A percentile compares a stretch with the other conserved stretches of the same genome.
phyloP scores from a whole-genome alignment of 2,113 vertebrate genomes.

The Phylloscopus trochiloides region DNA sequence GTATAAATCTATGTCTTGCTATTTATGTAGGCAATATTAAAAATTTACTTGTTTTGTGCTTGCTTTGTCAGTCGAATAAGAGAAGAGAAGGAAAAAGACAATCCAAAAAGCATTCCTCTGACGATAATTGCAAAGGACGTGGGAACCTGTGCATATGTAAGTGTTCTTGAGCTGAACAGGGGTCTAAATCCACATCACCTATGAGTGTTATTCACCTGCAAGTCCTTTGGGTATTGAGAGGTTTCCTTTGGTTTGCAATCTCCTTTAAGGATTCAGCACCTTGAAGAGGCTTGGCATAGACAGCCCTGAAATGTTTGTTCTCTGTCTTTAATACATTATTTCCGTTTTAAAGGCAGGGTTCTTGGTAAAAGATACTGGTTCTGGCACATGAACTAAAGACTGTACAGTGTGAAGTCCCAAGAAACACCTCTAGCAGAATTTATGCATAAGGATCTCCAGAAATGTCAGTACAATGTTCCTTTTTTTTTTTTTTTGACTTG shows the following conservation, averaged over 20 bases:
- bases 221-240: neutral
- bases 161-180: slow-evolving; percentile 56
- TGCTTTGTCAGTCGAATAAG: slow-evolving; percentile 82
- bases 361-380: neutral
- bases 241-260: neutral
- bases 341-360: neutral
- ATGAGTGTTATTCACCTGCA: neutral
- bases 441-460: neutral
- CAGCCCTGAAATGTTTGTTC: neutral
- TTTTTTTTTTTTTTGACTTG: neutral
- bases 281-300: neutral
- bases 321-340: neutral
- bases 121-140: slow-evolving; percentile 92
- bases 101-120: slow-evolving; percentile 90
- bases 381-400: neutral
- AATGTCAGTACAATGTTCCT: neutral
- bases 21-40: neutral
- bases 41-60: slow-evolving; percentile 30
- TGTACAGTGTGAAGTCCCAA: neutral
- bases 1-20: neutral
- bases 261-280: neutral
- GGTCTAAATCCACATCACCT: neutral
- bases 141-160: slow-evolving; percentile 89
- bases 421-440: neutral
- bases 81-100: slow-evolving; percentile 90